phyloP scores from a whole-genome alignment of 1,140 invertebrate species.

The Drosophila oshimai region DNA sequence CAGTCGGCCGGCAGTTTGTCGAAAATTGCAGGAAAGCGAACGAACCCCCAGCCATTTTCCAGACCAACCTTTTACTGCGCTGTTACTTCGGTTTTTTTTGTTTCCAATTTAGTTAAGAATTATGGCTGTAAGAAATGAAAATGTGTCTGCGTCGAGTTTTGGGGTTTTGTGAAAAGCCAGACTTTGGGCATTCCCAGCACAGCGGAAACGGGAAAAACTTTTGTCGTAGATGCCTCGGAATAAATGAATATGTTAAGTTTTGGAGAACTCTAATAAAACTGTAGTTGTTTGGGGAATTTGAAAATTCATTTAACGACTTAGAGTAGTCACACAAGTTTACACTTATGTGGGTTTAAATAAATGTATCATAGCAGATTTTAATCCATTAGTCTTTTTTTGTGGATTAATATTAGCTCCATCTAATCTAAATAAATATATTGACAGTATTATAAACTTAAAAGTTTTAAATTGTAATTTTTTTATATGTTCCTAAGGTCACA shows the following conservation, averaged over 20 bases:
- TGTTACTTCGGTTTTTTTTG: constrained; percentile 19
- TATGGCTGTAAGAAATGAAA: constrained; percentile 68
- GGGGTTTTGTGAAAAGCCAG: constrained; percentile 26
- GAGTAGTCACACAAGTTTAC: background rate
- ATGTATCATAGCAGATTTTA: too few species aligned
- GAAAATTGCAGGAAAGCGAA: constrained; percentile 65
- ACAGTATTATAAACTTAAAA: too few species aligned
- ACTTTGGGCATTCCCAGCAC: constrained; percentile 31
- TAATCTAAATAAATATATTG: too few species aligned
- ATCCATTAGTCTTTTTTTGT: too few species aligned
- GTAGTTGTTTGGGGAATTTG: background rate
- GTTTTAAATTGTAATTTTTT: too few species aligned
- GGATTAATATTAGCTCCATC: too few species aligned
- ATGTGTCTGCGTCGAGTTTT: constrained; percentile 44
- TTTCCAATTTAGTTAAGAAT: constrained; percentile 63
- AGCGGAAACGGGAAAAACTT: constrained; percentile 36
- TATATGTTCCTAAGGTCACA: too few species aligned
- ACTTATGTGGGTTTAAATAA: too few species aligned
- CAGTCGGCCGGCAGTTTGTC: constrained; percentile 51
- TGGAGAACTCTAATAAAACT: constrained; percentile 23
- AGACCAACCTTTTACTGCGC: constrained; percentile 26
- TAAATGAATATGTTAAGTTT: constrained; percentile 40
- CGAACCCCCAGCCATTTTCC: constrained; percentile 3
- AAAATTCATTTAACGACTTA: background rate
- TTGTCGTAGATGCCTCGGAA: constrained; percentile 12